Evolutionary conservation across 2,888 invertebrate genomes (phyloP).

Genomic region (Thera britannica): DNA sequence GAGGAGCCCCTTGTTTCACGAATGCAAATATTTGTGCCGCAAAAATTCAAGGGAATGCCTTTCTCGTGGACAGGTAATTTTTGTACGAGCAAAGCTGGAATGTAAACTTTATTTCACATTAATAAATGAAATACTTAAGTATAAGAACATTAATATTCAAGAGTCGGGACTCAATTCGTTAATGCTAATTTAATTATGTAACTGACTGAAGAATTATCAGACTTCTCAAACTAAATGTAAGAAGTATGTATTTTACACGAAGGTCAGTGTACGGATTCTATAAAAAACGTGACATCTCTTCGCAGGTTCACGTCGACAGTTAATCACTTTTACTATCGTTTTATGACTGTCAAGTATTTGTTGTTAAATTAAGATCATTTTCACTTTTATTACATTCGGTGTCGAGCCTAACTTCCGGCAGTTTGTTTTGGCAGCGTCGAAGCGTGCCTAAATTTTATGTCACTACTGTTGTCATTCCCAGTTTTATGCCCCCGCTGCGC

Average conservation of each 20-base stretch:
- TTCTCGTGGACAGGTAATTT: constrained; percentile 36
- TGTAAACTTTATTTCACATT: constrained; percentile 23
- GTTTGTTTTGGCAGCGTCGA: constrained; percentile 24
- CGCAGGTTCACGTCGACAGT: constrained; percentile 34
- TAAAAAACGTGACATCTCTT: constrained; percentile 25
- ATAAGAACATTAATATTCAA: constrained; percentile 27
- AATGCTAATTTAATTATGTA: constrained; percentile 19
- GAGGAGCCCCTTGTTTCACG: constrained; percentile 39
- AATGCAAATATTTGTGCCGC: constrained; percentile 41
- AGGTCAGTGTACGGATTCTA: constrained; percentile 15
- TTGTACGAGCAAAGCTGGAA: constrained; percentile 28
- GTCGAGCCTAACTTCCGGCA: constrained; percentile 36
- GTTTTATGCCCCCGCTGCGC: constrained; percentile 25
- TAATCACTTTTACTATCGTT: constrained; percentile 42
- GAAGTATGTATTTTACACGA: constrained; percentile 9
- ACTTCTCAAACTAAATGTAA: constrained; percentile 4
- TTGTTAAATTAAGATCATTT: constrained; percentile 38
- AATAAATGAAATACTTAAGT: constrained; percentile 12
- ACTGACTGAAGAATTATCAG: constrained; percentile 12
- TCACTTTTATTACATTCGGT: constrained; percentile 38
- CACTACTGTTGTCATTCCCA: constrained; percentile 28
- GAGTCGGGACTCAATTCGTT: constrained; percentile 14
- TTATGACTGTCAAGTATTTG: constrained; percentile 35
- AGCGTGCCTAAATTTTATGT: constrained; percentile 28
- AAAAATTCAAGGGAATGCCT: constrained; percentile 38